These are phyloP conservation scores for Seriola quinqueradiata DNA, from an alignment of 2,113 vertebrate species.

Conservation along the genomic window DNA sequence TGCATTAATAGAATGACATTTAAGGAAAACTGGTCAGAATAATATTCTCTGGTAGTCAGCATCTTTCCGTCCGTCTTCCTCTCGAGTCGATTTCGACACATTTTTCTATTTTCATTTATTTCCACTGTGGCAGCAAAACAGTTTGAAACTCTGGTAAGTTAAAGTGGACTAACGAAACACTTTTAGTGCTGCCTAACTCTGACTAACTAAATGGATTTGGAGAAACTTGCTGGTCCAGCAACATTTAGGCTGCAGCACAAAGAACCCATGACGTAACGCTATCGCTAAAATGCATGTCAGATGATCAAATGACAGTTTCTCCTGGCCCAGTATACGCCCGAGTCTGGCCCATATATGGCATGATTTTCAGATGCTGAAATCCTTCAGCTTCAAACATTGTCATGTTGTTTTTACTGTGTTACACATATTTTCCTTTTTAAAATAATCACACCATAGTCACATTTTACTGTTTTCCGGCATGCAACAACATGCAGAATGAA, in stretches of 20 bases:
- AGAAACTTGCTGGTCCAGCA: too few species aligned
- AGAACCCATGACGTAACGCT: too few species aligned
- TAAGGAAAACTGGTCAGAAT: not conserved
- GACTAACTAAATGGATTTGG: not conserved
- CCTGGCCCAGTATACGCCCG: too few species aligned
- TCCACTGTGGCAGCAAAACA: not conserved
- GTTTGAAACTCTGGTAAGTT: not conserved
- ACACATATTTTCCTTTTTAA: not conserved
- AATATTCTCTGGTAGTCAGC: not conserved
- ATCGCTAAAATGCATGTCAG: too few species aligned
- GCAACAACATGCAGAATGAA: constrained; percentile 2
- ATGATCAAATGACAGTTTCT: too few species aligned
- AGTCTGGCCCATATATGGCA: too few species aligned
- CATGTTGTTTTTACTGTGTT: constrained; percentile 11
- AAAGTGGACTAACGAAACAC: not conserved
- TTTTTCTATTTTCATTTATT: not conserved
- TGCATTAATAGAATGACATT: not conserved
- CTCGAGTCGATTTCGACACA: not conserved
- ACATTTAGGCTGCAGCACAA: too few species aligned
- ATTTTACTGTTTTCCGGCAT: not conserved
- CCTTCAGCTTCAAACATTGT: not conserved
- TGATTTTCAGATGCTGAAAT: too few species aligned
- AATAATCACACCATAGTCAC: not conserved
- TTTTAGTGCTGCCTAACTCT: not conserved
- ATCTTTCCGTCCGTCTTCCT: not conserved